These are phyloP conservation scores for Saguinus midas DNA, from an alignment of 2,113 vertebrate genomes.

Conservation along the genomic window DNA sequence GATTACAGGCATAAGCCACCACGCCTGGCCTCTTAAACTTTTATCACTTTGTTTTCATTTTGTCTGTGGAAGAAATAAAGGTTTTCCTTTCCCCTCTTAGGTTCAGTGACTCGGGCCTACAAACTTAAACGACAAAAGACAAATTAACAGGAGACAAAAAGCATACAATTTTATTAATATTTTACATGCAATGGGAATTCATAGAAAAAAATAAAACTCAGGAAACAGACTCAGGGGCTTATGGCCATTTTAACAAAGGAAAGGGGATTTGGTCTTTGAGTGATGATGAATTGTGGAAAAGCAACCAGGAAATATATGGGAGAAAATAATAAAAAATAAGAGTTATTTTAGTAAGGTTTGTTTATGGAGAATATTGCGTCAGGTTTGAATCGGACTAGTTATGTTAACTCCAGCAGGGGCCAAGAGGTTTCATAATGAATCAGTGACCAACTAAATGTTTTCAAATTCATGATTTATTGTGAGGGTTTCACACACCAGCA, in stretches of 20 bases:
- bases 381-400: neutral
- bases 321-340: neutral
- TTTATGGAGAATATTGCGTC: neutral
- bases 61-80: neutral
- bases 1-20: no score
- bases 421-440: no score
- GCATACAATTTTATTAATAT: neutral
- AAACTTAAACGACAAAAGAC: constrained; percentile 1
- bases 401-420: neutral
- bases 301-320: neutral
- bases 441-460: no score
- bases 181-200: neutral
- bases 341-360: neutral
- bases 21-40: neutral
- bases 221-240: neutral
- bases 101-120: neutral
- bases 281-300: neutral
- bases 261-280: neutral
- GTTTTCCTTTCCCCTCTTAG: neutral
- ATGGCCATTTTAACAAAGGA: neutral
- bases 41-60: neutral
- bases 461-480: no score
- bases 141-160: neutral
- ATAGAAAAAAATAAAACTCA: neutral
- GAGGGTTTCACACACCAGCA: no score